Percentiles rank a stretch among this genome's conserved stretches.
phyloP scores from a whole-genome alignment of 2,113 vertebrate species.

The Oxyura jamaicensis region DNA sequence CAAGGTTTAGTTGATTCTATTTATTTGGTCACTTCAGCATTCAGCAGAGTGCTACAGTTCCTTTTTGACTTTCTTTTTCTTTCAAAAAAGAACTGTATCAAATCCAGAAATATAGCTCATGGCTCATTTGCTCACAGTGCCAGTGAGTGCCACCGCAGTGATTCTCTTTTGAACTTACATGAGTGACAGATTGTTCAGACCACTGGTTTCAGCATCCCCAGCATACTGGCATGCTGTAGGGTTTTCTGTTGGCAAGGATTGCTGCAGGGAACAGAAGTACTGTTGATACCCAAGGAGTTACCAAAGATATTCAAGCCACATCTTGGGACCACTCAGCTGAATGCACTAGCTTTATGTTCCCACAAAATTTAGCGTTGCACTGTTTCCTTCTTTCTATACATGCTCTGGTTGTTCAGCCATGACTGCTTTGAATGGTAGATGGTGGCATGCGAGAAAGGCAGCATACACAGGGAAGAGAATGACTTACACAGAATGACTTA shows the following conservation, averaged over 20 bases:
- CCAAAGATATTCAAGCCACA: background rate
- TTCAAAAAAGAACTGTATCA: constrained; percentile 2
- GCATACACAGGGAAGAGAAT: background rate
- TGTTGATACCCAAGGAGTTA: background rate
- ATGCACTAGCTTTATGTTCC: background rate
- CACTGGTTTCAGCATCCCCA: constrained; percentile 14
- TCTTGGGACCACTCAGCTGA: background rate
- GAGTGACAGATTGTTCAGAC: constrained; percentile 51
- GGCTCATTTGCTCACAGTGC: constrained; percentile 40
- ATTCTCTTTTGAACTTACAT: constrained; percentile 24
- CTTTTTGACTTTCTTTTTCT: constrained; percentile 3
- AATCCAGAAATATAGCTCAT: constrained; percentile 5
- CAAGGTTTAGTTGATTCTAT: background rate
- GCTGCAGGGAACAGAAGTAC: background rate
- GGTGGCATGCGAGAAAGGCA: background rate
- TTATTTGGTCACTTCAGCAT: constrained; percentile 30
- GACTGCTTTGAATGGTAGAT: background rate
- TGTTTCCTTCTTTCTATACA: background rate
- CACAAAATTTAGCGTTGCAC: background rate
- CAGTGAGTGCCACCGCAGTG: background rate
- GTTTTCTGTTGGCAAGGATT: background rate
- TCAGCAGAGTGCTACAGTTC: constrained; percentile 10
- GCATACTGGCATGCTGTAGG: background rate
- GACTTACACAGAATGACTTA: accelerated
- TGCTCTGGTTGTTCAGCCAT: background rate